Conservation (phyloP, 2,797 vertebrate species). For the Lacerta agilis region DNA sequence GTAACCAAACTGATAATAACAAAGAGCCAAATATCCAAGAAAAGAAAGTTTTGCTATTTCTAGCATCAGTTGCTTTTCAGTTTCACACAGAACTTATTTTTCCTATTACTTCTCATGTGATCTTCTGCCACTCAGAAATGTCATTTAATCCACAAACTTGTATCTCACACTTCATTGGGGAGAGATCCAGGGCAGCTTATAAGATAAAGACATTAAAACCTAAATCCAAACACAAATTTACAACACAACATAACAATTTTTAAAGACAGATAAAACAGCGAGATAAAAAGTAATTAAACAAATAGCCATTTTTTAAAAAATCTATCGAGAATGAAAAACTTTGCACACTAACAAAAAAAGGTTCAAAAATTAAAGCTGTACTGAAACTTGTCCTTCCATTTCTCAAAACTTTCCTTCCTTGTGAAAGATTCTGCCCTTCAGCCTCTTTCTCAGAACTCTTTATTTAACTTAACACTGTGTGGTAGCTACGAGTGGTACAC, state of each 20-base stretch:
- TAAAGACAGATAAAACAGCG: background rate
- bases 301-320: too few species aligned
- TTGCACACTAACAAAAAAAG: too few species aligned
- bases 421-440: too few species aligned
- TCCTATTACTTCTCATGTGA: background rate
- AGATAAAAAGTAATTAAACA: background rate
- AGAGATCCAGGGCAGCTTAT: background rate
- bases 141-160: background rate
- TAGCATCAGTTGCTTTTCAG: background rate
- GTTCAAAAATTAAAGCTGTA: too few species aligned
- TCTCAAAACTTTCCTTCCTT: too few species aligned
- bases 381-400: too few species aligned
- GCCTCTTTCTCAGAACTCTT: too few species aligned
- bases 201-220: background rate
- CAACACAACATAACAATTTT: background rate
- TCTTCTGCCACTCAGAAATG: background rate
- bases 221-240: background rate
- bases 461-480: too few species aligned
- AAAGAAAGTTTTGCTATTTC: background rate
- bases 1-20: background rate
- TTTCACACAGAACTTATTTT: background rate
- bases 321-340: too few species aligned
- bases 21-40: background rate
- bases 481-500: too few species aligned
- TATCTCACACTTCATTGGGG: background rate